Evolutionary conservation across 2,797 vertebrate species (phyloP).

Genomic region (Gadopsis bispinosus): DNA sequence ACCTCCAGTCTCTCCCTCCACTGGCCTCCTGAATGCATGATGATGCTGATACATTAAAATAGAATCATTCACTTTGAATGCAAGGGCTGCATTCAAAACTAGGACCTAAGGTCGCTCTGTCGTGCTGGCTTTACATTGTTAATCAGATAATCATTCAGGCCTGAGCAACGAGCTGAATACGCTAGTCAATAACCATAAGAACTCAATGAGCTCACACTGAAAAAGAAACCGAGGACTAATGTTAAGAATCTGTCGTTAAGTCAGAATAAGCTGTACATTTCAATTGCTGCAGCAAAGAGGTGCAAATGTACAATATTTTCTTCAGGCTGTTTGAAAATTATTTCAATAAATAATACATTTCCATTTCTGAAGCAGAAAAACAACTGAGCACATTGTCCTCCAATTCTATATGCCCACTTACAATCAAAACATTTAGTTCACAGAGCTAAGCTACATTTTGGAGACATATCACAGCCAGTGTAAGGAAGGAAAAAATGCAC

Average conservation of each 20-base stretch:
- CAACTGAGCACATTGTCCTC: not conserved
- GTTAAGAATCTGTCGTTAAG: constrained; percentile 14
- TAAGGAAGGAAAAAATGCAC: constrained; percentile 23
- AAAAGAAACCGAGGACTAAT: not conserved
- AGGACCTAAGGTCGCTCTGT: constrained; percentile 12
- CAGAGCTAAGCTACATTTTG: constrained; percentile 14
- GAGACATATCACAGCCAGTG: constrained; percentile 2
- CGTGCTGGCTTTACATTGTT: constrained; percentile 8
- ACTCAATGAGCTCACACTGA: constrained; percentile 30
- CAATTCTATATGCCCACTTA: not conserved
- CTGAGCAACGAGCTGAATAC: constrained; percentile 30
- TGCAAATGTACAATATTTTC: not conserved
- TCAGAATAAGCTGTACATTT: not conserved
- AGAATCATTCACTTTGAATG: constrained; percentile 19
- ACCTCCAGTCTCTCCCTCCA: constrained; percentile 5
- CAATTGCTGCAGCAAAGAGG: not conserved
- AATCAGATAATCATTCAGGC: constrained; percentile 39
- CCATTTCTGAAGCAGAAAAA: constrained; percentile 5
- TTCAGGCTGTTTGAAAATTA: not conserved
- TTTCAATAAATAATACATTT: not conserved
- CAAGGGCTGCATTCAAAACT: constrained; percentile 15
- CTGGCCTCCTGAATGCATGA: constrained; percentile 26
- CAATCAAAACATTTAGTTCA: not conserved
- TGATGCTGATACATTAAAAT: constrained; percentile 23
- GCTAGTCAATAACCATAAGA: constrained; percentile 30